Base-by-base conservation (phyloP, 1,140 invertebrate species). In the Drosophila aff. region DNA sequence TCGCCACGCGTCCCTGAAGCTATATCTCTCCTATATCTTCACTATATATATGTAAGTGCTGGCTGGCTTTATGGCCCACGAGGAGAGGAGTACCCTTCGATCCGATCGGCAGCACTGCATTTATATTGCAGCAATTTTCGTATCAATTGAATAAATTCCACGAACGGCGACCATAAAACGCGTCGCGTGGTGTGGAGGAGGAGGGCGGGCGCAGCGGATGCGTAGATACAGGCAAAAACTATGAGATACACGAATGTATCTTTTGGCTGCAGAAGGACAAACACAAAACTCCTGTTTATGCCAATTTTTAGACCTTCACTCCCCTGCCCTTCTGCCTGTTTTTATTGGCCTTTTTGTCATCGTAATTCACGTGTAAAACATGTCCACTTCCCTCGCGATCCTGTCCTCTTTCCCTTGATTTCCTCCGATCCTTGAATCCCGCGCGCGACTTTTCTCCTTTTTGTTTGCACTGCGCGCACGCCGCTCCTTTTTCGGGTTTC, bases 51-150 rank as follows among this genome's bases (percentile, higher is more conserved):
- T 53, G 7, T 28, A 10, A 31, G 36, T 38, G 11, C 36, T 79
- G 66, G 11, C 36, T 79, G 66, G 67, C 79, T 90, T 89, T 89
- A 89, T 90, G 83, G 85, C 81, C 68, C 13, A 18, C 18, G 41
- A 43, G 41, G 9, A 43, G 44, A 16, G 23, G 18, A 43, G 61
- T 71, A 71, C 68, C 57, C 64, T 61, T 50, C 52, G 50, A 69
- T 61, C 61, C 79, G 82, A 85, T 91, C 85, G 82, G 71, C 85
- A 90, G 85, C 85, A 91, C 60, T 91, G 86, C 72, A 58, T 90
- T 89, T 90, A 90, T 90, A 90, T 90, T 90, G 85, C 85, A 85
- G 85, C 85, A 90, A 90, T 90, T 90, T 57, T 90, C 68, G 82
- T 67, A 85, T 90, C 85, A 90, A 90, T 90, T 91, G 79, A 90